Evolutionary conservation across 2,113 vertebrate species (phyloP), one percentile per base, ranked within the genome.

Genomic region (Oenanthe melanoleuca): DNA sequence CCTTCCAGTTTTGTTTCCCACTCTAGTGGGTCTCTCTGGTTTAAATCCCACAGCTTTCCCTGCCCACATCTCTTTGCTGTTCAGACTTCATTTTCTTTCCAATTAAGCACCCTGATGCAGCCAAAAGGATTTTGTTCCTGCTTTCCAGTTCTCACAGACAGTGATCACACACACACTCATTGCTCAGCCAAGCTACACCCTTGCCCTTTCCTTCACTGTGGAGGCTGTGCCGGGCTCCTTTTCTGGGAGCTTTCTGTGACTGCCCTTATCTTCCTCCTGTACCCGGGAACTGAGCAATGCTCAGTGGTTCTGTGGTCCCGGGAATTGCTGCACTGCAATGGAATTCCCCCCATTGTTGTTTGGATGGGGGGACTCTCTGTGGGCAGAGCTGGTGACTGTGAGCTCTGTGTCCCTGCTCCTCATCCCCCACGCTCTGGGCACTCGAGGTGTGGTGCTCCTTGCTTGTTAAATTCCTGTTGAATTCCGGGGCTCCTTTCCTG

Each of bases 1-100:
- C 77, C 80, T 96, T 94, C 60, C 89, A 94, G 92, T 80, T 80
- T 80, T 80, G 44, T 47, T 91, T 96, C 89, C 65, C 72, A 47
- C 85, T 92, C 79, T 34, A 74, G 47, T 1, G 10, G 86, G 80
- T 84, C 89, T 93, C 89, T 75, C 92, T 93, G 96, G 53, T 92
- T 94, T 88, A 29, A 88, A 88, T 63, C 52, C 10, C 56, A 74
- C 72, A 70, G 78, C 86, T 96, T 88, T 94, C 91, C 71, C 91
- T 84, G 82, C 92, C 78, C 61, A 60, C 64, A 83, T 85, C 59
- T 89, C 81, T 80, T 28, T 93, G 92, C 44, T 71, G 17, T 29
- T 89, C 87, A 82, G 66, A 9, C 57, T 73, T 83, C 63, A 40
- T 80, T 83, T 94, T 83, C 83, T 88, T 81, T 88, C 80, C 82